These are phyloP conservation scores for Pollachius pollachius DNA, from an alignment of 2,113 vertebrate genomes.

Conservation along the genomic window DNA sequence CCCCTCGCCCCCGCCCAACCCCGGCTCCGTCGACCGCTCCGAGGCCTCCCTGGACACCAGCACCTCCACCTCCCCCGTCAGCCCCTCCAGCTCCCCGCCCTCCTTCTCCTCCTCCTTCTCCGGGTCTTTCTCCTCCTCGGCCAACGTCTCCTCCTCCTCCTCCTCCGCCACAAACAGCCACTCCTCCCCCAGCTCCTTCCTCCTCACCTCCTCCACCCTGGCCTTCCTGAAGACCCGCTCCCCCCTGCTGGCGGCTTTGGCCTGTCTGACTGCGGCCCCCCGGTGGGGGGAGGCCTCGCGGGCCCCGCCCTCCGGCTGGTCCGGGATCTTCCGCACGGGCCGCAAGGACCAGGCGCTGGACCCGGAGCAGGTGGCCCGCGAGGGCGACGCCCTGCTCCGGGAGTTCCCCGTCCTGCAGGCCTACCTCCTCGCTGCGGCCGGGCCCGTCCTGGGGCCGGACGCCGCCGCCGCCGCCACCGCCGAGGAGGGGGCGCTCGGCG, in stretches of 20 bases:
- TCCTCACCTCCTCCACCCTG: slow-evolving; percentile 84
- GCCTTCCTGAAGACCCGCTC: slow-evolving; percentile 88
- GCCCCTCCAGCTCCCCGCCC: slow-evolving; percentile 2
- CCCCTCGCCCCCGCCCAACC: slow-evolving; percentile 40
- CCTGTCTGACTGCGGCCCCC: slow-evolving; percentile 77
- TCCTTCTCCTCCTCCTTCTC: slow-evolving; percentile 37
- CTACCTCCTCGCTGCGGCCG: slow-evolving; percentile 79
- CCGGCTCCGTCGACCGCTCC: slow-evolving; percentile 51
- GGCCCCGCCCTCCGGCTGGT: slow-evolving; percentile 68
- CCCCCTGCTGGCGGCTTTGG: slow-evolving; percentile 77
- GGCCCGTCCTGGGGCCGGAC: slow-evolving; percentile 67
- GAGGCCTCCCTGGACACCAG: slow-evolving; percentile 58
- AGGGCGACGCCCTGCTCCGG: slow-evolving; percentile 81
- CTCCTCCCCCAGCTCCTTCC: slow-evolving; percentile 55
- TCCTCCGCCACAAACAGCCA: slow-evolving; percentile 25
- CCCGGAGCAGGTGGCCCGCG: slow-evolving; percentile 82
- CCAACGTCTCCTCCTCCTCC: slow-evolving; percentile 76
- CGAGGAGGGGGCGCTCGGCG: slow-evolving; percentile 69
- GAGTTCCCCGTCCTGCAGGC: slow-evolving; percentile 80
- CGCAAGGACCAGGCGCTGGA: slow-evolving; percentile 81
- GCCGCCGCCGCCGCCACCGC: slow-evolving; percentile 1
- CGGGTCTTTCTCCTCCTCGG: slow-evolving; percentile 82
- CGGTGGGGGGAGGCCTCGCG: slow-evolving; percentile 59
- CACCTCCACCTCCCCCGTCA: slow-evolving; percentile 23
- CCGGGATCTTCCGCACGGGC: slow-evolving; percentile 81